Evolutionary conservation across 2,888 invertebrate species (phyloP).

Genomic region (Nycteola revayana): DNA sequence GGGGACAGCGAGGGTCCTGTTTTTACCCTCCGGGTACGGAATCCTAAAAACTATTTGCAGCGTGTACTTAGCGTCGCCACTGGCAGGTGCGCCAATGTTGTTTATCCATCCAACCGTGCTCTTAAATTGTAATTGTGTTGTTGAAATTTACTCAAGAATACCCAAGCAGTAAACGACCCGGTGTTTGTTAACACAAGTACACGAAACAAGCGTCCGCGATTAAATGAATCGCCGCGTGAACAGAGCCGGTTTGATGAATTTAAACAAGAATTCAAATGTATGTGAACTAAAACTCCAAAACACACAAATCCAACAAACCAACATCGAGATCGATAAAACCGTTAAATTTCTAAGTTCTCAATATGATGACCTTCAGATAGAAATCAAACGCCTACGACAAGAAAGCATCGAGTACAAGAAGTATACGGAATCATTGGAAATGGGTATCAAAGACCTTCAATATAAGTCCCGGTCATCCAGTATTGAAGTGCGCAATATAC

Average conservation of each 20-base stretch:
- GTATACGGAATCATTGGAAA: background rate
- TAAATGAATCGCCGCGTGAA: background rate
- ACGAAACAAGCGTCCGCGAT: background rate
- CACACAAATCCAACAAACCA: background rate
- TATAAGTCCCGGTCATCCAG: background rate
- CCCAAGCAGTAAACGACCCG: background rate
- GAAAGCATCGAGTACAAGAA: background rate
- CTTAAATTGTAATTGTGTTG: too few species aligned
- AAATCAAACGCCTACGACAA: background rate
- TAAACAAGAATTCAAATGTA: background rate
- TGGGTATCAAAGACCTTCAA: background rate
- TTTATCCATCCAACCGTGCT: too few species aligned
- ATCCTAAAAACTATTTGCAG: too few species aligned
- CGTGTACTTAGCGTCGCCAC: too few species aligned
- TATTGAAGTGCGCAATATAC: conserved; percentile 1
- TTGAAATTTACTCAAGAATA: too few species aligned
- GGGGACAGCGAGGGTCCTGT: too few species aligned
- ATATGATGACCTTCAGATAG: background rate
- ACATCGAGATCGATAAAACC: background rate
- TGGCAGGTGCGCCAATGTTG: too few species aligned
- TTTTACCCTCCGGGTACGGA: too few species aligned
- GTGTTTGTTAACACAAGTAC: background rate
- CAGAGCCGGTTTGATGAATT: background rate
- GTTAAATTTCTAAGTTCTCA: background rate
- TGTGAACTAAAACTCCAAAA: background rate